phyloP scores from a whole-genome alignment of 1,140 invertebrate genomes.

The Melanaphis sacchari region DNA sequence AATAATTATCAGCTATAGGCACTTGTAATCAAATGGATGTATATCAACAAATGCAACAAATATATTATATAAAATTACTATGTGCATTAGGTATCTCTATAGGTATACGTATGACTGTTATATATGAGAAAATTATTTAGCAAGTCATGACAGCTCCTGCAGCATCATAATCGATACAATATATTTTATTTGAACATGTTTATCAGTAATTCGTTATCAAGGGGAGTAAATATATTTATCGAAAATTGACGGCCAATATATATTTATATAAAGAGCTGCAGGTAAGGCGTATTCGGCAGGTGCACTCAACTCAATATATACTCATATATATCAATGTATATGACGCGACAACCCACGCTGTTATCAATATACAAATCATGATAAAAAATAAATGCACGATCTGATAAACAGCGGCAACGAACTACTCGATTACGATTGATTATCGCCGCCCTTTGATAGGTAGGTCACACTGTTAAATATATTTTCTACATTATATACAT shows the following conservation, averaged over 20 bases:
- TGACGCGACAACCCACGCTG: neutral
- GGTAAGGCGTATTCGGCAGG: neutral
- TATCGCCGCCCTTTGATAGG: neutral
- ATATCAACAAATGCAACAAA: neutral
- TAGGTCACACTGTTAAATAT: neutral
- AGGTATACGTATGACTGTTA: neutral
- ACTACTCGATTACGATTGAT: neutral
- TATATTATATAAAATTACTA: neutral
- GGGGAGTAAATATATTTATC: constrained; percentile 6
- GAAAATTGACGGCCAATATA: constrained; percentile 20
- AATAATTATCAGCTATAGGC: neutral
- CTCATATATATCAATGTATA: neutral
- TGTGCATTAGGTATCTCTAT: neutral
- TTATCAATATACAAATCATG: constrained; percentile 39
- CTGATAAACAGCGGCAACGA: neutral
- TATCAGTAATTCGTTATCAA: constrained; percentile 7
- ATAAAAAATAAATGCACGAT: neutral
- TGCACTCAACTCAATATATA: neutral
- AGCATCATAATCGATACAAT: constrained; percentile 14
- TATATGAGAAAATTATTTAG: constrained; percentile 19
- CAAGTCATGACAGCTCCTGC: constrained; percentile 30
- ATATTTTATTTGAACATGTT: constrained; percentile 39
- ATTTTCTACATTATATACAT: neutral
- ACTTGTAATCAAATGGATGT: neutral
- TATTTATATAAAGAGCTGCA: neutral